Base-by-base conservation (phyloP, 2,888 invertebrate genomes). In the Esperia sulphurella region DNA sequence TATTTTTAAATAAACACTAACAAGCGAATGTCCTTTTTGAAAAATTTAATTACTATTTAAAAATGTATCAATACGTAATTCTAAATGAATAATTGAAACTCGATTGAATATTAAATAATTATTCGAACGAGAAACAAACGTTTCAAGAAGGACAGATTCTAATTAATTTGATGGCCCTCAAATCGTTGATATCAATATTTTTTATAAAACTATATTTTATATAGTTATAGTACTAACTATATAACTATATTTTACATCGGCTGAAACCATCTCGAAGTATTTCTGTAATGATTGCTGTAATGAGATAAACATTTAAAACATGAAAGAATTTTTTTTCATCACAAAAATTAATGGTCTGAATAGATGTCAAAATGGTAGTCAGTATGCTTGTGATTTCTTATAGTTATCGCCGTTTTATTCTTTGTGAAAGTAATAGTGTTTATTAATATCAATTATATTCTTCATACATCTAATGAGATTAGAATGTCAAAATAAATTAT, bases 251-350 rank as follows among this genome's bases (percentile, higher is more conserved):
- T n/a, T n/a, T 54, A 48, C 48, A 31, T 37, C 42, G 13, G 28
- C 41, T 41, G 28, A 28, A 31, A 3, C 21, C 29, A 30, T 45
- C 45, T 12, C 14, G 38, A 31, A 43, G 14, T 30, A 38, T 35
- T 50, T 29, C 43, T 53, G 46, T 48, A 50, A 47, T 52, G 50
- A 45, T 35, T 50, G 33, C 43, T 53, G 46, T 48, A 50, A 47
- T 52, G 50, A 45, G 53, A 45, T 54, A 52, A 57, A 55, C 54
- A 56, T 53, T 38, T 45, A 51, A 46, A 50, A 57, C 57, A 53
- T 56, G 45, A 52, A 53, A 54, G 45, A 45, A 45, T 41, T 45
- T 28, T 46, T n/a, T 35, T 38, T 50, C 43, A 45, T 40, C 9
- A 41, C 44, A 45, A 2, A 39, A 41, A 45, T 41, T 50, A 50